Base-by-base conservation (phyloP, 2,888 invertebrate genomes). In the Bellardia bayeri region DNA sequence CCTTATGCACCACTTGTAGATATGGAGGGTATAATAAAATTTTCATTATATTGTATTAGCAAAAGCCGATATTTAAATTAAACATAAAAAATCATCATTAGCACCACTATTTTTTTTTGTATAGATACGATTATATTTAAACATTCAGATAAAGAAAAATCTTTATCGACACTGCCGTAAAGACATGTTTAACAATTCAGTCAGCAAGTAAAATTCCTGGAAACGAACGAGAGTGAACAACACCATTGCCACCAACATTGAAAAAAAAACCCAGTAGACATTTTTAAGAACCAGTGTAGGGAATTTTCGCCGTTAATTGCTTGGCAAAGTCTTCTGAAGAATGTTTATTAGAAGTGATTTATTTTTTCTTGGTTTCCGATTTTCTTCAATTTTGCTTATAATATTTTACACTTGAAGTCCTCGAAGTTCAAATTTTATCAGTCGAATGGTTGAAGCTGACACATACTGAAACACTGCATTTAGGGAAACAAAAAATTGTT, bases 1-100 rank as follows among this genome's bases (percentile, higher is more conserved):
- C 23, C 23, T 23, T 23, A 23, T 23, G 23, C 23, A 23, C 23
- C 23, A 23, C 23, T 23, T 23, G 23, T 23, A 1, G 23, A 23
- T 1, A 23, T 23, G 23, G 23, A 23, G 23, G 23, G 23, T 23
- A 23, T 23, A 23, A 23, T 61, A 8, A 61, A 61, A 61, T 61
- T 61, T 61, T 30, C 8, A 14, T 61, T 61, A 23, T 23, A 56
- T 61, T 61, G 11, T 23, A 56, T 56, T 33, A 61, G 5, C 33
- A 61, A 61, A 61, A 61, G 16, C 23, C 23, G 45, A 66, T 66
- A 66, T 45, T 66, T 66, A 66, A 56, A 23, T 56, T 42, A 66
- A 42, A 66, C 13, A 42, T 66, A 56, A 23, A 54, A 23, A 56
- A 45, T 68, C 42, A 42, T 64, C 40, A 61, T 61, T 61, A 37